Percentiles rank a stretch among this genome's conserved stretches.
Conservation (phyloP, 2,888 invertebrate genomes). For the Axea sp. region DNA sequence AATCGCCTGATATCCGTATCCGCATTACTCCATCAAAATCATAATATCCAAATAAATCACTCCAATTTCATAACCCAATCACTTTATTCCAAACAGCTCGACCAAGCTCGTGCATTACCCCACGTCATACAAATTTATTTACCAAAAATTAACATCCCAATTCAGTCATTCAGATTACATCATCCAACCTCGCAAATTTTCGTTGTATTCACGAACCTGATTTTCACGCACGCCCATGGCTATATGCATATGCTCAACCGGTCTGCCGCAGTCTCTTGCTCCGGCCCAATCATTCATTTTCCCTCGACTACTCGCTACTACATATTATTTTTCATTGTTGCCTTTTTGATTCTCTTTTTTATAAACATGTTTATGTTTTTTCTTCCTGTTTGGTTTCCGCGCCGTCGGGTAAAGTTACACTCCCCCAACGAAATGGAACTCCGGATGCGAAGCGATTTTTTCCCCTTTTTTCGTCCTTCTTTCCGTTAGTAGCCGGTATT, state of each 20-base stretch:
- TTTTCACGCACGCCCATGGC: conserved; percentile 57
- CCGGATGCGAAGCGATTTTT: conserved; percentile 17
- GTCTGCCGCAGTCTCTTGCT: conserved; percentile 31
- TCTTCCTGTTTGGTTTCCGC: conserved; percentile 39
- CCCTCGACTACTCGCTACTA: conserved; percentile 30
- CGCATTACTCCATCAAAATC: neutral
- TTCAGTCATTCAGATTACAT: conserved; percentile 32
- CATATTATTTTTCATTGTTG: conserved; percentile 53
- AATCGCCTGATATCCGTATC: too few species aligned
- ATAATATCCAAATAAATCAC: conserved; percentile 19
- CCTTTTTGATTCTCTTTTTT: conserved; percentile 30
- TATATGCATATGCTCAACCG: conserved; percentile 35
- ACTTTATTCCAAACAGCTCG: conserved; percentile 11
- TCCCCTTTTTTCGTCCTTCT: too few species aligned
- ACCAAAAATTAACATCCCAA: conserved; percentile 48
- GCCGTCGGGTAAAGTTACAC: conserved; percentile 35
- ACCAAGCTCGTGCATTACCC: conserved; percentile 2
- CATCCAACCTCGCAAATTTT: conserved; percentile 71
- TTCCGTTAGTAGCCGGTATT: too few species aligned
- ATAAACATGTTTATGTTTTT: conserved; percentile 46
- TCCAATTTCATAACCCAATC: conserved; percentile 19
- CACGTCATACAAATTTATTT: conserved; percentile 33
- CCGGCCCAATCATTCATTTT: conserved; percentile 47
- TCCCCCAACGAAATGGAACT: conserved; percentile 47
- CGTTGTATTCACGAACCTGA: conserved; percentile 75